Conservation (phyloP, 1,140 invertebrate genomes). For the Papilio aristodemus region DNA sequence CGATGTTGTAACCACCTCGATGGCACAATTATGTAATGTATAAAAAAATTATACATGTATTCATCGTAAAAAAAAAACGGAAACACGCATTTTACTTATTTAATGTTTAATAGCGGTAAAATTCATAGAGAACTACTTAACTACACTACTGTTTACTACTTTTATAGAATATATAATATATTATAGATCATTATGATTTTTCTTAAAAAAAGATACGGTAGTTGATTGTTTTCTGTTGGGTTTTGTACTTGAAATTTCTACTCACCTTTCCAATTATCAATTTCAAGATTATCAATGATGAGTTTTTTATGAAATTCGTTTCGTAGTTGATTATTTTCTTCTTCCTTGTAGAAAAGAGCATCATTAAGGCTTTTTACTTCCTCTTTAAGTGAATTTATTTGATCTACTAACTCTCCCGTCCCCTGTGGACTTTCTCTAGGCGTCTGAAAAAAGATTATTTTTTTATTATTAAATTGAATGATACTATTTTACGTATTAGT, state of each 20-base stretch:
- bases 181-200: too few relatives aligned
- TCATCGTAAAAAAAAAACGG: too few relatives aligned
- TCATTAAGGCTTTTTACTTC: constrained; percentile 64
- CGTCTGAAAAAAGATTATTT: constrained; percentile 36
- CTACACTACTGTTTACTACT: too few relatives aligned
- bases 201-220: too few relatives aligned
- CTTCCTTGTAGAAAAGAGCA: constrained; percentile 56
- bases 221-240: too few relatives aligned
- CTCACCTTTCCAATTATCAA: constrained; percentile 66
- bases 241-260: not conserved
- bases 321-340: constrained; percentile 63
- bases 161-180: too few relatives aligned
- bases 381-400: constrained; percentile 63
- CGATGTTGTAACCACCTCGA: too few relatives aligned
- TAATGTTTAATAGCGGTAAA: too few relatives aligned
- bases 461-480: not conserved
- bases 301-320: constrained; percentile 61
- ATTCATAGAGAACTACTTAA: too few relatives aligned
- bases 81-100: too few relatives aligned
- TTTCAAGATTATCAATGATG: constrained; percentile 57
- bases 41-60: too few relatives aligned
- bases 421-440: constrained; percentile 43
- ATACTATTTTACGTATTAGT: not conserved
- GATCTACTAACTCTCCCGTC: constrained; percentile 49
- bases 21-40: too few relatives aligned